Conservation (phyloP, 2,888 invertebrate genomes). For the Blastobasis adustella region DNA sequence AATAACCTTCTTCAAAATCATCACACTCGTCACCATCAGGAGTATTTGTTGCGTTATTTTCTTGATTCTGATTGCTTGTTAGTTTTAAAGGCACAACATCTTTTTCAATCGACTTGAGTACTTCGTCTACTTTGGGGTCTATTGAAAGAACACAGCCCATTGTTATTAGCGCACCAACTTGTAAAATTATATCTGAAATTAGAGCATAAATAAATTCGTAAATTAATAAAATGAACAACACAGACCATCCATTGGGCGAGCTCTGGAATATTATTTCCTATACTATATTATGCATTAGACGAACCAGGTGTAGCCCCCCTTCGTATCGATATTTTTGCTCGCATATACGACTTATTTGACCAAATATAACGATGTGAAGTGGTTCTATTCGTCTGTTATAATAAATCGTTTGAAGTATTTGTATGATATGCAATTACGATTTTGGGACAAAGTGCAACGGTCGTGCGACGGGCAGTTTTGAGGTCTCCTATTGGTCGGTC, state of each 20-base stretch:
- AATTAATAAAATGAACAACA: not conserved
- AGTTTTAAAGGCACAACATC: slow-evolving; percentile 34
- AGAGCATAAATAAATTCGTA: not conserved
- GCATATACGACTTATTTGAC: too few species aligned
- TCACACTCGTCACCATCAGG: slow-evolving; percentile 43
- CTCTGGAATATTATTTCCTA: too few species aligned
- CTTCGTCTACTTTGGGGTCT: slow-evolving; percentile 79
- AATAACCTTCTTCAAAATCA: slow-evolving; percentile 64
- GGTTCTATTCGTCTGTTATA: too few species aligned
- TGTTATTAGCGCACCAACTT: slow-evolving; percentile 83
- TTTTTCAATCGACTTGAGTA: slow-evolving; percentile 72
- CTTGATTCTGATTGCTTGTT: slow-evolving; percentile 14
- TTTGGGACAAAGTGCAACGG: too few species aligned
- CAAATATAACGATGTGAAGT: too few species aligned
- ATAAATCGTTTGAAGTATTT: too few species aligned
- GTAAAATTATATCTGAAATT: slow-evolving; percentile 78
- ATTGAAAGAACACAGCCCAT: slow-evolving; percentile 81
- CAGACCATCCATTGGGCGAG: slow-evolving; percentile 30
- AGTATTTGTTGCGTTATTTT: slow-evolving; percentile 16
- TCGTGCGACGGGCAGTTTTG: too few species aligned
- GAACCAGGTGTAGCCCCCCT: too few species aligned
- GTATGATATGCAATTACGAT: too few species aligned
- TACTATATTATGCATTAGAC: too few species aligned
- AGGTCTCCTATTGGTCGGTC: too few species aligned
- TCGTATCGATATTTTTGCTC: too few species aligned